Conservation (phyloP, 2,113 vertebrate genomes). For the Takifugu flavidus region DNA sequence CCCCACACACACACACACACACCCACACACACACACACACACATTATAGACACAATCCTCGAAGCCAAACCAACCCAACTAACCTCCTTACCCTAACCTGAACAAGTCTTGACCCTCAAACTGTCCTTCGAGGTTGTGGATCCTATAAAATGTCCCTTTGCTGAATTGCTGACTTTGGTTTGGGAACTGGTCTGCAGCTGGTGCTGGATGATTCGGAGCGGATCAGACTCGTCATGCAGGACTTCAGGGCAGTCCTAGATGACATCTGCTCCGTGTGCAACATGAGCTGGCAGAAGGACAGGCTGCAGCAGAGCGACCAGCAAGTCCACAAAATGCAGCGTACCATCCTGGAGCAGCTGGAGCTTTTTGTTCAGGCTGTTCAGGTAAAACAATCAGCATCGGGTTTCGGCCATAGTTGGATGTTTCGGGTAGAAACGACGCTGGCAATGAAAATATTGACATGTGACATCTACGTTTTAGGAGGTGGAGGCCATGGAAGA, state of each 20-base stretch:
- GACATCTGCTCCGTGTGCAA: slow-evolving; percentile 82
- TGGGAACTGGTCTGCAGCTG: slow-evolving; percentile 70
- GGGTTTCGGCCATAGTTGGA: neutral
- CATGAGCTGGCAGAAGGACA: slow-evolving; percentile 66
- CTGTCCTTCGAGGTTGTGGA: too few relatives aligned
- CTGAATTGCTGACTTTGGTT: too few relatives aligned
- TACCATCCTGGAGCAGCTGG: slow-evolving; percentile 74
- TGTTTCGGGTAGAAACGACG: too few relatives aligned
- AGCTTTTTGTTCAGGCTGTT: slow-evolving; percentile 76
- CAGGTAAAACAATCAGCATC: slow-evolving; percentile 70
- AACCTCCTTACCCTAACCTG: too few relatives aligned
- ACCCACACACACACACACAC: too few relatives aligned
- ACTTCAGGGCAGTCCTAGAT: slow-evolving; percentile 72
- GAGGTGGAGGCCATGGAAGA: slow-evolving; percentile 82
- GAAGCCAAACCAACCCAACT: too few relatives aligned
- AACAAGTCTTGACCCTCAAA: too few relatives aligned
- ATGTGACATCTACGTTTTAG: slow-evolving; percentile 58
- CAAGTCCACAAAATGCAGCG: slow-evolving; percentile 76
- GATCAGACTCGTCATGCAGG: slow-evolving; percentile 76
- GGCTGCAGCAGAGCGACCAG: slow-evolving; percentile 65
- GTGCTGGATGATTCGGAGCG: slow-evolving; percentile 87
- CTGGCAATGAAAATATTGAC: too few relatives aligned
- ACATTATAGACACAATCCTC: neutral
- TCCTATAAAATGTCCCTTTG: too few relatives aligned
- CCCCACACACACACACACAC: neutral